Evolutionary conservation across 2,113 vertebrate species (phyloP).

Genomic region (Naja naja): DNA sequence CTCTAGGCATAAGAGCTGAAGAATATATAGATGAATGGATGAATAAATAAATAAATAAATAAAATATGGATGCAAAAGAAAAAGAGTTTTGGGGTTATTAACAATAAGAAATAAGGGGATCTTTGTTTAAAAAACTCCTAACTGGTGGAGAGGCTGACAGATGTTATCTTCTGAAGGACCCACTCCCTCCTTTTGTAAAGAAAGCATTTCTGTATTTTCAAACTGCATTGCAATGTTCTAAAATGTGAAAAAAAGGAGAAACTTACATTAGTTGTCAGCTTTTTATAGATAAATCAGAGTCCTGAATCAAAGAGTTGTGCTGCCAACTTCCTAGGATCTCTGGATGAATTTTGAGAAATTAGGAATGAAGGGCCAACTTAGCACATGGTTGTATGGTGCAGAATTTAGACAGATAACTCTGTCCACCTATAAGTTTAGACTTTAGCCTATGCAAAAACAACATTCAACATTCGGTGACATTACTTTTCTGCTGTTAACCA

Average conservation of each 20-base stretch:
- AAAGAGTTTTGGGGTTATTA: neutral
- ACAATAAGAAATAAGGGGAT: neutral
- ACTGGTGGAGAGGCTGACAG: neutral
- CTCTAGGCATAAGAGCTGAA: neutral
- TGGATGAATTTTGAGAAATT: neutral
- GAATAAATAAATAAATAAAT: neutral
- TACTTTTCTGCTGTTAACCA: neutral
- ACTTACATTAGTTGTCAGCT: neutral
- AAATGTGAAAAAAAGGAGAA: neutral
- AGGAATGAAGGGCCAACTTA: neutral
- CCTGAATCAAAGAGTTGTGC: neutral
- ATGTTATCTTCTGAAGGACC: neutral
- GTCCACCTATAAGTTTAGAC: neutral
- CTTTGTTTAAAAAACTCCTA: neutral
- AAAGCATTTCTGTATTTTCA: neutral
- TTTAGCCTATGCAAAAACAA: neutral
- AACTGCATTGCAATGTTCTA: neutral
- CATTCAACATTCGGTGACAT: neutral
- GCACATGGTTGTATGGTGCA: neutral
- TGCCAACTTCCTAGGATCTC: neutral
- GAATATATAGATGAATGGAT: neutral
- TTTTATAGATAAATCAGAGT: neutral
- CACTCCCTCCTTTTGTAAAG: neutral
- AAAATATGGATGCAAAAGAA: neutral
- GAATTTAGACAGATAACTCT: neutral